These are phyloP conservation scores for Perccottus glenii DNA, from an alignment of 2,113 vertebrate species.

Conservation along the genomic window DNA sequence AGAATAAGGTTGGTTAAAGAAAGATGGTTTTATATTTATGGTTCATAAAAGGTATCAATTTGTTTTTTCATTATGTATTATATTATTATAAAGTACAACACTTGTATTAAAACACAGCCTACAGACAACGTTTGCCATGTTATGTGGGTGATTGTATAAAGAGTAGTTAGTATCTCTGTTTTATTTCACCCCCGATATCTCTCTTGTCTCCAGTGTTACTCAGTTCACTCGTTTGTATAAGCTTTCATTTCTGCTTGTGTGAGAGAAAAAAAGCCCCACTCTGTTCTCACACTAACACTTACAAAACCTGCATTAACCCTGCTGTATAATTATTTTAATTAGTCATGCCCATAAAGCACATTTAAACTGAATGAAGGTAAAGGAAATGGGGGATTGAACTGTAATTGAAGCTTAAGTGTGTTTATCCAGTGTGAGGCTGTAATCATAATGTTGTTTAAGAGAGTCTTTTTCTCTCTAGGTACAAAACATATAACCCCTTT, in stretches of 20 bases:
- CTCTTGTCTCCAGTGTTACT: not conserved
- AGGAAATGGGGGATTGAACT: slow-evolving; percentile 9
- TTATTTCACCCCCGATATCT: not conserved
- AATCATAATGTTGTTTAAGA: not conserved
- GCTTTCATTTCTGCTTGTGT: too few relatives aligned
- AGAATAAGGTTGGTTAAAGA: too few relatives aligned
- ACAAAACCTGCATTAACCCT: not conserved
- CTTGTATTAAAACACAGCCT: too few relatives aligned
- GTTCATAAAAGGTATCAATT: too few relatives aligned
- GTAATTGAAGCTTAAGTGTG: slow-evolving; percentile 28
- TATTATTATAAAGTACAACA: too few relatives aligned
- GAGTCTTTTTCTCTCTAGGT: not conserved
- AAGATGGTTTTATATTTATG: too few relatives aligned
- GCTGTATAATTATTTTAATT: slow-evolving; percentile 8
- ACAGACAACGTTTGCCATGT: too few relatives aligned
- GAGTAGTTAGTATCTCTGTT: not conserved
- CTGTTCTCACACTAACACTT: too few relatives aligned
- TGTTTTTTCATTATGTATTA: too few relatives aligned
- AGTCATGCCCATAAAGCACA: slow-evolving; percentile 1
- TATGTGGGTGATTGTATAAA: too few relatives aligned
- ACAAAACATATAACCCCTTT: too few relatives aligned
- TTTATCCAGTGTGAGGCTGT: slow-evolving; percentile 16
- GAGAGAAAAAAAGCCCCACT: not conserved
- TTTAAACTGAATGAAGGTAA: slow-evolving; percentile 2
- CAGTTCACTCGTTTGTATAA: not conserved